Percentiles rank a stretch among this genome's conserved stretches.
These are phyloP conservation scores for human (Homo sapiens) DNA, from an alignment of 2,113 vertebrate species.

Conservation along the genomic window GRCh38 chr5:68818501-68819000, in stretches of 20 bases:
- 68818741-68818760: not conserved
- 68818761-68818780: not conserved
- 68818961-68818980: constrained; percentile 4
- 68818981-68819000: constrained; percentile 6
- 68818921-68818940: not conserved
- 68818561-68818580: not conserved
- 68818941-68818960: not conserved
- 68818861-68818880: not conserved
- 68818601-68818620: constrained; percentile 57
- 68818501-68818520: not conserved
- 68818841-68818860: not conserved
- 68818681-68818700: not conserved
- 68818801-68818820: not conserved
- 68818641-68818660: not conserved
- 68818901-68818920: not conserved
- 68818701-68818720: not conserved
- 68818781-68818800: not conserved
- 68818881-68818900: not conserved
- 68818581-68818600: constrained; percentile 1
- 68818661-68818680: constrained; percentile 24
- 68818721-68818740: constrained; percentile 7
- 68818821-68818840: not conserved
- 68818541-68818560: not conserved
- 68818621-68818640: constrained; percentile 21
- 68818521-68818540: not conserved